Evolutionary conservation across 92 coral and sea anemone genomes (phyloP), one percentile per base, ranked within the genome.

Genomic region (Zoanthus sociatus): DNA sequence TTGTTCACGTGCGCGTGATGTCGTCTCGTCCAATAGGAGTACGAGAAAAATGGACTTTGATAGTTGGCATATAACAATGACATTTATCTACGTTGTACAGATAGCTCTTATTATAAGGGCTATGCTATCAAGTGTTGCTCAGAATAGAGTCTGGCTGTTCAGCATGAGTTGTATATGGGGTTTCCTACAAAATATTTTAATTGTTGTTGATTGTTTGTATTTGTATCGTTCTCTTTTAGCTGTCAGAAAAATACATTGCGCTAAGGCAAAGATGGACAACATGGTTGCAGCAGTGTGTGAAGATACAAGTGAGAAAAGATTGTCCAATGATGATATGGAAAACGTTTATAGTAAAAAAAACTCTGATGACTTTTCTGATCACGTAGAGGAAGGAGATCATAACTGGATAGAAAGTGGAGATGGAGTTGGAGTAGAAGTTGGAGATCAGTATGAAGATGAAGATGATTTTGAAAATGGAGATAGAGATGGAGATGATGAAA

Each of bases 251-350:
- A 66, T 66, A 66, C 32, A 3, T 66, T 66, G 32, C 31, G 32
- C 71, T 66, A 31, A 66, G 71, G 71, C 9, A 66, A 66, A 66
- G 71, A 66, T 66, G 71, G 71, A 5, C 71, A 66, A 66, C 71
- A 66, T 66, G 71, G 12, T n/a, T n/a, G 71, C 71, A 66, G 7
- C 18, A 66, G 18, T 66, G 71, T 66, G 16, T 63, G 18, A 63
- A 26, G 69, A 63, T 63, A 63, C 69, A 63, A 18, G 14, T n/a
- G 58, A 53, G 1, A 53, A 9, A 53, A 53, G 58, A 9, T 53
- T 53, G 58, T 53, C 58, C 58, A 53, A 53, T 53, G 58, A 53
- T 1, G 58, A 53, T 5, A 6, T 53, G 58, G 58, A 53, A 53
- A 10, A 53, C 9, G 6, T 9, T 9, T 9, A 53, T 37, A 53